These are phyloP conservation scores for Acleris emargana DNA, from an alignment of 2,888 invertebrate genomes.

Conservation along the genomic window DNA sequence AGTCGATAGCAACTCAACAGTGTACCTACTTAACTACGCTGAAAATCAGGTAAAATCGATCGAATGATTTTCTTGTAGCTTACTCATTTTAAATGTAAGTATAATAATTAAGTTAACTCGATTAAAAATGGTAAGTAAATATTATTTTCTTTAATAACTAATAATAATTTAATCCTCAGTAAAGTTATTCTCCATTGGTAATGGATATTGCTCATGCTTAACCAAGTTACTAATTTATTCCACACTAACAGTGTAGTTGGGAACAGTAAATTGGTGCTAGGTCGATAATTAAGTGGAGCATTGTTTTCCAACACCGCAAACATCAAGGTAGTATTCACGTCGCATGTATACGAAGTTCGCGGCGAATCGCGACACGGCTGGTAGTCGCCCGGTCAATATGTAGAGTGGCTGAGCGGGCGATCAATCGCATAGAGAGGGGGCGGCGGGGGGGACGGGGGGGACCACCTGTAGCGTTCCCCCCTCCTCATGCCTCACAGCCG, in stretches of 20 bases:
- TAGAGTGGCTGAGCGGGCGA: constrained; percentile 81
- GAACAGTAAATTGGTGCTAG: constrained; percentile 31
- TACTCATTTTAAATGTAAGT: too few species aligned
- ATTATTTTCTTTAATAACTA: too few species aligned
- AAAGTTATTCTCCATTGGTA: too few species aligned
- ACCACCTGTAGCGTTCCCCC: constrained; percentile 72
- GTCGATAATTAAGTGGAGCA: constrained; percentile 37
- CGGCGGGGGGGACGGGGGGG: constrained; percentile 46
- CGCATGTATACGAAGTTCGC: constrained; percentile 66
- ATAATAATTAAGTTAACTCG: too few species aligned
- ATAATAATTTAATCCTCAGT: too few species aligned
- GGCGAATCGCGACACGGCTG: constrained; percentile 74
- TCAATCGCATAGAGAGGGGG: constrained; percentile 75
- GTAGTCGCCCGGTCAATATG: constrained; percentile 80
- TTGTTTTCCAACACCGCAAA: constrained; percentile 39
- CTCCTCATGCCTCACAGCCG: constrained; percentile 46
- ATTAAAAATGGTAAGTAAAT: too few species aligned
- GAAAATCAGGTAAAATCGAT: too few species aligned
- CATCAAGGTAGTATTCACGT: constrained; percentile 52
- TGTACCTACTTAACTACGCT: too few species aligned
- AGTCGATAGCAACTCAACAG: too few species aligned
- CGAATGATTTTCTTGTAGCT: too few species aligned
- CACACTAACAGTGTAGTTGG: constrained; percentile 24
- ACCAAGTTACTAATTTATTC: neutral
- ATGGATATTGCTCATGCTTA: neutral